Conservation (phyloP, 1,140 invertebrate species). For the Carcinoscorpius rotundicauda region DNA sequence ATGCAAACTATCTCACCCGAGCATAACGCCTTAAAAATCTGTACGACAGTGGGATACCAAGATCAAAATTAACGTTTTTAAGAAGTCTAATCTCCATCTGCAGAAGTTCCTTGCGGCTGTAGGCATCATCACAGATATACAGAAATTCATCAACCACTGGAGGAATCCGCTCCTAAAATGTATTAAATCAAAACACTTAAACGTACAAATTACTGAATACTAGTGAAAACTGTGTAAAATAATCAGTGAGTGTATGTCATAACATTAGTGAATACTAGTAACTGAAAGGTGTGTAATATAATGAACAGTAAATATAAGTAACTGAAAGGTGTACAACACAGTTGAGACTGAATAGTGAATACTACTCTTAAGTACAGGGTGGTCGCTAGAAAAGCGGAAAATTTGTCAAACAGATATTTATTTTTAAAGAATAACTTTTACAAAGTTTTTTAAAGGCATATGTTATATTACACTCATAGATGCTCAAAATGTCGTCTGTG, state of each 20-base stretch:
- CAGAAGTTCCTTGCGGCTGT: slow-evolving; percentile 65
- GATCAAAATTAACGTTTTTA: slow-evolving; percentile 69
- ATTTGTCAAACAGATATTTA: too few relatives aligned
- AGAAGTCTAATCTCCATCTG: slow-evolving; percentile 83
- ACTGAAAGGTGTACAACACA: not conserved
- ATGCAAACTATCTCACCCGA: slow-evolving; percentile 46
- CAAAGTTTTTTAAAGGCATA: too few relatives aligned
- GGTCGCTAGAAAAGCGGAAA: too few relatives aligned
- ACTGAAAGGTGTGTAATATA: too few relatives aligned
- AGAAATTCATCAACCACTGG: slow-evolving; percentile 89
- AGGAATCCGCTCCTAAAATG: slow-evolving; percentile 66
- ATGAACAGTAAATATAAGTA: not conserved
- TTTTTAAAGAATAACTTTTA: too few relatives aligned
- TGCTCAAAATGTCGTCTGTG: too few relatives aligned
- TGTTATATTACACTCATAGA: too few relatives aligned
- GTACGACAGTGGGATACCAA: slow-evolving; percentile 91
- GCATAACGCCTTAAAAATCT: slow-evolving; percentile 89
- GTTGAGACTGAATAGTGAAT: not conserved
- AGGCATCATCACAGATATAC: slow-evolving; percentile 92
- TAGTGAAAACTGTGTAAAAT: too few relatives aligned
- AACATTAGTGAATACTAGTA: too few relatives aligned
- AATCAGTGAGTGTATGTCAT: too few relatives aligned
- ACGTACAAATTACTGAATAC: too few relatives aligned
- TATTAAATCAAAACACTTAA: too few relatives aligned
- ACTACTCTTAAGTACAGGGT: not conserved